Conservation (phyloP, 2,113 vertebrate genomes). For the Butastur rufipennis region DNA sequence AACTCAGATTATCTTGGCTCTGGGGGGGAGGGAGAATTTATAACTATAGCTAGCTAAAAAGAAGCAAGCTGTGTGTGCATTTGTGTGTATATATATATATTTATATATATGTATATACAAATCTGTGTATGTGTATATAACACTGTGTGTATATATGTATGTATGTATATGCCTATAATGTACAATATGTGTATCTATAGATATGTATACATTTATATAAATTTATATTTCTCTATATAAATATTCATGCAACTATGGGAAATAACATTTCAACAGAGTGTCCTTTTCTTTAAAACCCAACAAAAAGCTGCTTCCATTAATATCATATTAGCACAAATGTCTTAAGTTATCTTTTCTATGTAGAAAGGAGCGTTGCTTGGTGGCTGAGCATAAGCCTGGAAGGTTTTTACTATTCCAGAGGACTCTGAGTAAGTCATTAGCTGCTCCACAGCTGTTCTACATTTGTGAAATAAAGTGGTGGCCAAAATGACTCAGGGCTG, state of each 20-base stretch:
- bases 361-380: background rate
- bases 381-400: background rate
- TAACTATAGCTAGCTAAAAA: slow-evolving; percentile 12
- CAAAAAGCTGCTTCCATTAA: slow-evolving; percentile 7
- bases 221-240: slow-evolving; percentile 67
- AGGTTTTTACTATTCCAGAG: background rate
- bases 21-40: slow-evolving; percentile 20
- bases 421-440: background rate
- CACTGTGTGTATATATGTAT: slow-evolving; percentile 53
- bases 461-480: background rate
- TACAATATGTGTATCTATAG: slow-evolving; percentile 58
- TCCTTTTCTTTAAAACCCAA: background rate
- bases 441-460: slow-evolving; percentile 1
- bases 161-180: slow-evolving; percentile 53
- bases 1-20: background rate
- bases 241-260: slow-evolving; percentile 22
- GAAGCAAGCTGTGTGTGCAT: slow-evolving; percentile 9
- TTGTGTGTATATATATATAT: slow-evolving; percentile 6
- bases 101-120: slow-evolving; percentile 57
- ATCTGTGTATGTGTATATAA: slow-evolving; percentile 58
- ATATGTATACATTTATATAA: slow-evolving; percentile 62
- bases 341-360: background rate
- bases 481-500: slow-evolving; percentile 13
- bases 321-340: background rate
- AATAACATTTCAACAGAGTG: background rate